Base-by-base conservation (phyloP, 2,113 vertebrate genomes). In the Acanthisitta chloris region DNA sequence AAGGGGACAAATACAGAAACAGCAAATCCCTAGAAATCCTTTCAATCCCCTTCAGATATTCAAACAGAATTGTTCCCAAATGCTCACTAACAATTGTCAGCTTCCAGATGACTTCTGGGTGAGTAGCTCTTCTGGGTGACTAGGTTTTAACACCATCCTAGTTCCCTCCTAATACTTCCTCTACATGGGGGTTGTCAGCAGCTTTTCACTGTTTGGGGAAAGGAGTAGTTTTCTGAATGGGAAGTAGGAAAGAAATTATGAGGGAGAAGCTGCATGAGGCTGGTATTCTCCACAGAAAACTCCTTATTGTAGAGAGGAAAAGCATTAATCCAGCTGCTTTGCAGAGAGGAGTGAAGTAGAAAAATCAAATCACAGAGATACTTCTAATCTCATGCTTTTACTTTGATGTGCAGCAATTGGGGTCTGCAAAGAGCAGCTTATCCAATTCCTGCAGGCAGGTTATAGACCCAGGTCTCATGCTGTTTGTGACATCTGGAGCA, bases 391-490 rank as follows among this genome's bases (percentile, higher is more conserved):
- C 31, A 12, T 52, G 52, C 10, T 95, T 86, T 90, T 88, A 34
- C 31, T 92, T 88, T 92, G 61, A 76, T 81, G 34, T 90, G 25
- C 9, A 54, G 80, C 61, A 73, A 10, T 8, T 71, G 45, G 49
- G 31, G 34, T 49, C 84, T 78, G 42, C 5, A 8, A 87, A 91
- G 42, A 78, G 48, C 33, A 77, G 20, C 19, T 92, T 89, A 81
- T 80, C 67, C 71, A 86, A 94, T 96, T 93, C 57, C 54, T 64
- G 81, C 65, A 84, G 94, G 31, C 81, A 88, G 33, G 64, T 73
- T 84, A 46, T 62, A 79, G 80, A 77, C 51, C 28, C 4, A 1
- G 12, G 13, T 52, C 57, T 94, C 91, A 65, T 23, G 79, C 87
- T 82, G 40, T 83, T 83, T 86, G 67, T 66, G 69, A 73, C 65